Base-by-base conservation (phyloP, 2,797 vertebrate genomes). In the Hirundo rustica region DNA sequence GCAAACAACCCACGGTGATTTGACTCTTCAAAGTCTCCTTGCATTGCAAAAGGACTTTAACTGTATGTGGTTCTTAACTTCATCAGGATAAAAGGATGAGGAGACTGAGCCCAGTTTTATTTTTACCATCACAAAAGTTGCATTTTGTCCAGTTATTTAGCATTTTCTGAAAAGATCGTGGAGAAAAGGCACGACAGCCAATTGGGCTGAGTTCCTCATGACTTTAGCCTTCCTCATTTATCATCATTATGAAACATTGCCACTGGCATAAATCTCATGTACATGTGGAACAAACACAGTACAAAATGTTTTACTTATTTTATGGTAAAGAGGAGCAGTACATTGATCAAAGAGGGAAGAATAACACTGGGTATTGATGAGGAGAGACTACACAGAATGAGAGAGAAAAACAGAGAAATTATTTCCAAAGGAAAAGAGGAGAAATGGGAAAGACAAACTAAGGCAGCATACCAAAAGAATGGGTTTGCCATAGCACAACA, bases 281-380 rank as follows among this genome's bases (percentile, higher is more conserved):
- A 50, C 84, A 45, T 57, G 65, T 36, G 73, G 68, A 96, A 91
- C 88, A 85, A 85, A 90, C 66, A 85, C 48, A 53, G 89, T 66
- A 92, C 94, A 89, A 84, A 93, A 93, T 66, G 65, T 93, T 86
- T 89, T 70, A 83, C 68, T 95, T 86, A n/a, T 94, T 93, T 93
- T 61, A 80, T 86, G 62, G 75, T 88, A 93, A 87, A 91, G 60
- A 81, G 45, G 26, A 40, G 53, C 27, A 84, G 51, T n/a, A 64
- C 60, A 47, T 20, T 81, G 79, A 82, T 93, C 74, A 90, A 71
- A 92, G 70, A 78, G 67, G 55, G 58, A 51, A 88, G 91, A 94
- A 70, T 67, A 89, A 89, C 72, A 77, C 48, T 32, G 53, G 47
- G 40, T 57, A 76, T 60, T 42, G 67, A 89, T 0, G 3, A 34